Conservation (phyloP, 2,113 vertebrate species). For the Laterallus jamaicensis region DNA sequence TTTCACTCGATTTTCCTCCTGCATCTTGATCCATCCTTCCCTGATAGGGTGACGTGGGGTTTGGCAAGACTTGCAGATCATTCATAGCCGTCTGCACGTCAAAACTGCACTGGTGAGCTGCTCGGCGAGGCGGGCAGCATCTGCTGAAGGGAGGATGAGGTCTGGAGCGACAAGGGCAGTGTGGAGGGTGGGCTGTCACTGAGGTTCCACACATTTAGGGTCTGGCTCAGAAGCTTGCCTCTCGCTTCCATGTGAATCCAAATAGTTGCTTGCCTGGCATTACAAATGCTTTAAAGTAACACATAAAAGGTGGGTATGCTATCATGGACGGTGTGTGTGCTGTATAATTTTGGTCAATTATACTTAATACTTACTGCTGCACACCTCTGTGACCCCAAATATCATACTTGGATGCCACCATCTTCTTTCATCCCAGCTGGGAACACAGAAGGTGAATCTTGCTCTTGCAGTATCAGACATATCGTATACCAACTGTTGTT, state of each 20-base stretch:
- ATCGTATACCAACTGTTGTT: not conserved
- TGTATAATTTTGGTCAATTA: not conserved
- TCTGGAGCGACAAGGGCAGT: not conserved
- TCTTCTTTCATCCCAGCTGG: not conserved
- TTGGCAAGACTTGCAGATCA: not conserved
- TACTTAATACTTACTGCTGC: not conserved
- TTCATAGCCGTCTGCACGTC: not conserved
- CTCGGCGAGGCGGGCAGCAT: not conserved
- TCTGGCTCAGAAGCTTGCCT: not conserved
- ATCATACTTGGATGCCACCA: not conserved
- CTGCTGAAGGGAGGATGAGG: not conserved
- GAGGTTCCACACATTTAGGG: not conserved
- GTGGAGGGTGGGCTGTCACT: not conserved
- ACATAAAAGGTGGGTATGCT: not conserved
- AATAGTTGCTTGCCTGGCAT: not conserved
- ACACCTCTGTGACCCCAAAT: not conserved
- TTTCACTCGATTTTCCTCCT: slow-evolving; percentile 15
- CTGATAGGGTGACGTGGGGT: not conserved
- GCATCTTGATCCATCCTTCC: not conserved
- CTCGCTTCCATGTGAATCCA: not conserved
- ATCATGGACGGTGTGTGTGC: not conserved
- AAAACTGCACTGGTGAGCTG: not conserved
- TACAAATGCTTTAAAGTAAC: not conserved
- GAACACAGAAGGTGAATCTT: slow-evolving; percentile 21
- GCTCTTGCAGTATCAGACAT: not conserved